A percentile compares a stretch with the other conserved stretches of the same genome.
Conservation (phyloP, 2,888 invertebrate genomes). For the Pandemis heparana region DNA sequence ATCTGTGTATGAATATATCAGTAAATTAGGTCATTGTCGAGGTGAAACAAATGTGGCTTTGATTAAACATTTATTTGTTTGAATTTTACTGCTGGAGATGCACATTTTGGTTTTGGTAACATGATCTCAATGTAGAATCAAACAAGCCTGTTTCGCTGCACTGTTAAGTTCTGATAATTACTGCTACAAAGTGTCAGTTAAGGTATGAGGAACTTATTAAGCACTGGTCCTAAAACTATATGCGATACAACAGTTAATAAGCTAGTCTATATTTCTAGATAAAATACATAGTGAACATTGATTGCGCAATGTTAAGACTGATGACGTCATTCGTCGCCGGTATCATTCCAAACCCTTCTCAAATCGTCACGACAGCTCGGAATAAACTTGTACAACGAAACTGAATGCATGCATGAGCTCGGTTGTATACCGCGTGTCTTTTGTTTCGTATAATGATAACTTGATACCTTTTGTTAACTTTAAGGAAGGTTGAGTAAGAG, state of each 20-base stretch:
- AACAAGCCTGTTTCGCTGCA: too few species aligned
- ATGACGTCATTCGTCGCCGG: neutral
- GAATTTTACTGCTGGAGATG: neutral
- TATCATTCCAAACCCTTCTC: conserved; percentile 7
- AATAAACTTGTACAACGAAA: conserved; percentile 13
- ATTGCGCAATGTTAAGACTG: conserved; percentile 9
- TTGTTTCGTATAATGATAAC: conserved; percentile 14
- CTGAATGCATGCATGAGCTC: neutral
- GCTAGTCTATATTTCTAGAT: conserved; percentile 3
- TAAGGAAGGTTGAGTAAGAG: neutral
- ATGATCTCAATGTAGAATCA: neutral
- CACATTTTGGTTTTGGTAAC: too few species aligned
- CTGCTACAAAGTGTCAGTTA: too few species aligned
- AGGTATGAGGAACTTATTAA: too few species aligned
- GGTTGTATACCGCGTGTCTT: conserved; percentile 9
- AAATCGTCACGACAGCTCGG: neutral
- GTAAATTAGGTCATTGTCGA: conserved; percentile 4
- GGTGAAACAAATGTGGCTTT: neutral
- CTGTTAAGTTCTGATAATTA: too few species aligned
- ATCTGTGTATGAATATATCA: neutral
- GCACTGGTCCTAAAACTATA: neutral
- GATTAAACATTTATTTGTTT: neutral
- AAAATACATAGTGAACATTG: neutral
- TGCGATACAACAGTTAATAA: neutral
- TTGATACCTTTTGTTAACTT: conserved; percentile 1